phyloP scores from a whole-genome alignment of 2,797 vertebrate species.

The Notolepis coatsorum region DNA sequence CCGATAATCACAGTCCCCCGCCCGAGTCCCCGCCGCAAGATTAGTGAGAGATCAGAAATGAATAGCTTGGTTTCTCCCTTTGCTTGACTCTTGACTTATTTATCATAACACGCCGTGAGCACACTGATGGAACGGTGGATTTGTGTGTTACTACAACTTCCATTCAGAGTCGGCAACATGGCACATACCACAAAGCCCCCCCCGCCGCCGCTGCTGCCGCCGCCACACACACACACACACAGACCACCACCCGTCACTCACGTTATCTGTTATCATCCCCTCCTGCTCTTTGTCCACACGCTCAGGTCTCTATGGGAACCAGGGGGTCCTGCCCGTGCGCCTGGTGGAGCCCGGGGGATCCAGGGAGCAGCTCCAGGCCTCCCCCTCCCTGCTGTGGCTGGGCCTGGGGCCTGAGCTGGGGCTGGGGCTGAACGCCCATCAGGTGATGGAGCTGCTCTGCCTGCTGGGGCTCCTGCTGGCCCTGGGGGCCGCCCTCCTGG shows the following conservation, averaged over 20 bases:
- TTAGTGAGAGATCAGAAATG: background rate
- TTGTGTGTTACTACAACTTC: background rate
- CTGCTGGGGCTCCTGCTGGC: conserved; percentile 76
- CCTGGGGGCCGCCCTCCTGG: conserved; percentile 72
- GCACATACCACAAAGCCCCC: too few species aligned
- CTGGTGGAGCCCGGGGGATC: conserved; percentile 56
- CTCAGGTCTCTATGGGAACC: conserved; percentile 81
- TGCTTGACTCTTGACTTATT: too few species aligned
- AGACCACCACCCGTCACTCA: too few species aligned
- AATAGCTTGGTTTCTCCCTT: background rate
- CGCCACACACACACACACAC: too few species aligned
- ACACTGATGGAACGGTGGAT: background rate
- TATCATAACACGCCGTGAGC: background rate
- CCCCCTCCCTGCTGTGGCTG: conserved; percentile 83
- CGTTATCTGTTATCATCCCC: background rate
- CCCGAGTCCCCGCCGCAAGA: too few species aligned
- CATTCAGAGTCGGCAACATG: background rate
- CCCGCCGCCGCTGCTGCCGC: background rate
- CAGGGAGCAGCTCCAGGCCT: conserved; percentile 74
- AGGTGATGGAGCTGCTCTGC: conserved; percentile 84
- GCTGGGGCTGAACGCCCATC: conserved; percentile 75
- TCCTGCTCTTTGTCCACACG: background rate
- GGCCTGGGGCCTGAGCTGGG: conserved; percentile 80
- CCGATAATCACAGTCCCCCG: background rate
- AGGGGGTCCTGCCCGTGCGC: conserved; percentile 81